Base-by-base conservation (phyloP, 2,113 vertebrate species). In the Podarcis muralis region DNA sequence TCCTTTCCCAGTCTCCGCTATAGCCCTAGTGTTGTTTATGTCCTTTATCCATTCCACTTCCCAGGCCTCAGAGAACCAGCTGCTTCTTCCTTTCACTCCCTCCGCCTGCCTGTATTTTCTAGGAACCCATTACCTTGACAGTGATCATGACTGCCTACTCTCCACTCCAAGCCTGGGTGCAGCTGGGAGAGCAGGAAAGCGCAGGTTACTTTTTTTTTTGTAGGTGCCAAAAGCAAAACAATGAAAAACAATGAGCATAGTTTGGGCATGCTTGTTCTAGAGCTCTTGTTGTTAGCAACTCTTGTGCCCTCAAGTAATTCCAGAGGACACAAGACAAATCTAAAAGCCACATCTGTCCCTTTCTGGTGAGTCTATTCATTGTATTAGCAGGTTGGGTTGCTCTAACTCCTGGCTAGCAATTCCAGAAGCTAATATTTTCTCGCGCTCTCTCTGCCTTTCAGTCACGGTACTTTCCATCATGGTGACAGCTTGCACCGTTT, bases 171-270 rank as follows among this genome's bases (percentile, higher is more conserved):
- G 32, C 30, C 15, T 75, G 20, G 37, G 35, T 30, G 13, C 68
- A 62, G 76, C 76, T 57, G 30, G 48, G 4, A 53, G 27, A 81
- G 30, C 0, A 15, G 62, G 62, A 1, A 79, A 79, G 27, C 5
- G 5, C 2, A 80, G 35, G 1, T 85, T 69, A 69, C 7, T 9
- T 84, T 30, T 72, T 72, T 30, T 84, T 30, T 72, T 11, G 8
- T 66, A 83, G 65, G 37, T 6, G 11, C 59, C 40, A 35, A 20
- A 80, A 76, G 69, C 27, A 59, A 59, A 65, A 65, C 53, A 82
- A 65, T 75, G 65, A 82, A 88, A 75, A 88, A 75, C 79, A 88
- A 53, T 53, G 48, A 59, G n/a, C 18, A 32, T 32, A 75, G n/a
- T 18, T 85, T 76, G 32, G 1, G 12, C 20, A 83, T 59, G 1